Base-by-base conservation (phyloP, 2,888 invertebrate species). In the Idaea biselata region DNA sequence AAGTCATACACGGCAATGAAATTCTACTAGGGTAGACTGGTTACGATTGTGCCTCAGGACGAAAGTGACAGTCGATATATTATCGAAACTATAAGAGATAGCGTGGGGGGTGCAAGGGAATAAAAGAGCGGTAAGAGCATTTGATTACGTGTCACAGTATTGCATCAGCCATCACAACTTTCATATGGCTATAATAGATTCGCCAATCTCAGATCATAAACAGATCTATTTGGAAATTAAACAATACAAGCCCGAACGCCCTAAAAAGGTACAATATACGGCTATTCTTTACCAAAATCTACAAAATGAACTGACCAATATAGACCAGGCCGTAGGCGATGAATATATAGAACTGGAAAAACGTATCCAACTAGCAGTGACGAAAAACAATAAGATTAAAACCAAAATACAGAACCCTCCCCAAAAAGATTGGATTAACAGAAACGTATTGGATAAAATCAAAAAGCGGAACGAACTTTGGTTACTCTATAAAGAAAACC, bases 201-300 rank as follows among this genome's bases (percentile, higher is more conserved):
- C 74, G 7, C 7, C 65, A 0, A 18, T 73, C n/a, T 70, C 69
- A 6, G 71, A 71, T 16, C 55, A 55, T 16, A 55, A 55, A 6
- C 55, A 55, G 16, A 16, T 60, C 7, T 55, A 55, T 16, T 16
- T 55, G 16, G 55, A 55, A 55, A 55, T 55, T 32, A 6, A 16
- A 6, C 16, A 55, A 55, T 16, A 16, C 16, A 55, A 16, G 55
- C 16, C 55, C 14, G 55, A 16, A 55, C 16, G 55, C 16, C 16
- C 16, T 16, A 55, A 16, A 16, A 16, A 55, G 16, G 11, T 55
- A 55, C 55, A 55, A 16, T 55, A 55, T 16, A 55, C 55, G 16
- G 55, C 16, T 16, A 16, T 55, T 55, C 14, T 16, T 55, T 55
- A 55, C 55, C 16, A 55, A 16, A 16, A 16, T 55, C 16, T 16